Percentiles rank a stretch among this genome's conserved stretches.
phyloP scores from a whole-genome alignment of 2,888 invertebrate species.

The Tipula vernalis region DNA sequence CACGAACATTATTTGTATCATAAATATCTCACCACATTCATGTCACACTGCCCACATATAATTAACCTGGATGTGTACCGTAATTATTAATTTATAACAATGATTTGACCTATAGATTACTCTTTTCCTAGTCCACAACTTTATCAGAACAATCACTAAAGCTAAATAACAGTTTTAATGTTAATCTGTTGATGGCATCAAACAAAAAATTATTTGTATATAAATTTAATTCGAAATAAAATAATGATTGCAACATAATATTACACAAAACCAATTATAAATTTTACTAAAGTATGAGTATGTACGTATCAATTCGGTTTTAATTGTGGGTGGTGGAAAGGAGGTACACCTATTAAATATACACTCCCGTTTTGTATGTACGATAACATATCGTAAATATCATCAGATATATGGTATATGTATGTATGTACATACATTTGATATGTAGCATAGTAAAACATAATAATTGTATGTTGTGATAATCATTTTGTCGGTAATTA shows the following conservation, averaged over 20 bases:
- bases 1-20: background rate
- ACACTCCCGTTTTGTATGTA: background rate
- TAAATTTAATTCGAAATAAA: background rate
- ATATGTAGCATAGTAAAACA: background rate
- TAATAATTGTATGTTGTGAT: background rate
- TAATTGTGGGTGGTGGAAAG: background rate
- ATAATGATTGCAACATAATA: background rate
- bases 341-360: background rate
- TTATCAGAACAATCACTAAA: background rate
- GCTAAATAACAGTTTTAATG: background rate
- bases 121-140: background rate
- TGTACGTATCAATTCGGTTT: background rate
- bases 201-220: background rate
- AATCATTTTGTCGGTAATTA: background rate
- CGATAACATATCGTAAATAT: background rate
- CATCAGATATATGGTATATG: background rate
- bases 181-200: background rate
- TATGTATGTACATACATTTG: background rate
- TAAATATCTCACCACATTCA: background rate
- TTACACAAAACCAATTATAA: background rate
- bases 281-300: background rate
- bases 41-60: background rate
- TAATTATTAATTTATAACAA: background rate
- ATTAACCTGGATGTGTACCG: background rate
- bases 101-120: background rate